Evolutionary conservation across 1,140 invertebrate species (phyloP).

Genomic region (Polyergus mexicanus): DNA sequence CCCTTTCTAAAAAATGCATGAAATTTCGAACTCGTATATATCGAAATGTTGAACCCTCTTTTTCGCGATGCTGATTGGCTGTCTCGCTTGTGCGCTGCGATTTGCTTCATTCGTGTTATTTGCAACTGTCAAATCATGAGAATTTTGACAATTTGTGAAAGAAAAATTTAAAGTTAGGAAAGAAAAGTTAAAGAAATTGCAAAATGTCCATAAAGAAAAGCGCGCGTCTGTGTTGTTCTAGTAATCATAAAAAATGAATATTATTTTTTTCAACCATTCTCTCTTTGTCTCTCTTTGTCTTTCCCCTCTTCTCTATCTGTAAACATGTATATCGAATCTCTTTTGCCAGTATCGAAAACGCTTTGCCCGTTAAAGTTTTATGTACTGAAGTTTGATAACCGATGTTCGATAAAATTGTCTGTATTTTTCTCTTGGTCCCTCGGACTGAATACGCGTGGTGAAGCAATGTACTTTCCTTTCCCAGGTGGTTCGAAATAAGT

Average conservation of each 20-base stretch:
- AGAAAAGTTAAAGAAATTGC: too few relatives aligned
- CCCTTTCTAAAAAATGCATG: too few relatives aligned
- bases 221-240: too few relatives aligned
- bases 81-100: too few relatives aligned
- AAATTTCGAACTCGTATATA: too few relatives aligned
- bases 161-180: too few relatives aligned
- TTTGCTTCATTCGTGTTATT: too few relatives aligned
- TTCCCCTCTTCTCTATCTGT: neutral
- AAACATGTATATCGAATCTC: constrained; percentile 12
- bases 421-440: neutral
- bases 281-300: neutral
- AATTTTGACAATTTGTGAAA: too few relatives aligned
- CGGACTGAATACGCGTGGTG: neutral
- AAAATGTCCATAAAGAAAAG: too few relatives aligned
- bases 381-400: constrained; percentile 58
- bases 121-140: too few relatives aligned
- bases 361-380: constrained; percentile 56
- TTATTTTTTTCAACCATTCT: neutral
- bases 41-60: too few relatives aligned
- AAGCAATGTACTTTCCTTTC: neutral
- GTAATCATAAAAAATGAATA: neutral
- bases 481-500: constrained; percentile 54
- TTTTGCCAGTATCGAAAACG: constrained; percentile 39
- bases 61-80: too few relatives aligned
- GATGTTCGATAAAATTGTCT: constrained; percentile 56